phyloP scores from a whole-genome alignment of 2,113 vertebrate species.

The Vulpes ferrilata region DNA sequence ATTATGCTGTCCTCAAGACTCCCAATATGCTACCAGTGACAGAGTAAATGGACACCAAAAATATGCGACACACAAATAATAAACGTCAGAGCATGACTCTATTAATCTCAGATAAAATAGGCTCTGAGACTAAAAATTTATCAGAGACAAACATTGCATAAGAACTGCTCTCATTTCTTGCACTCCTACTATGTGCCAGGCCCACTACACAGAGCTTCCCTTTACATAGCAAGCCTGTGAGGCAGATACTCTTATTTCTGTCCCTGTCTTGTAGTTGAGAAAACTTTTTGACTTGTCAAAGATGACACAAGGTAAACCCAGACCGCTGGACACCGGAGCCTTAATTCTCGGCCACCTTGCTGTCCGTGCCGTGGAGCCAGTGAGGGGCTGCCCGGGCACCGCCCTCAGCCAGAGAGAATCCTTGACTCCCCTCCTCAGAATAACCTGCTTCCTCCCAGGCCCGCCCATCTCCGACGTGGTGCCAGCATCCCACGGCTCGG shows the following conservation, averaged over 20 bases:
- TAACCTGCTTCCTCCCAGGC: neutral
- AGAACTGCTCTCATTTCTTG: neutral
- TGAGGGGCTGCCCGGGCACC: neutral
- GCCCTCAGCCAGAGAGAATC: neutral
- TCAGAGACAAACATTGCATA: neutral
- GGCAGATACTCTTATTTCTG: neutral
- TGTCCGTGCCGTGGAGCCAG: rapidly evolving
- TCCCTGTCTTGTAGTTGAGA: neutral
- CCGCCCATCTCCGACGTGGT: neutral
- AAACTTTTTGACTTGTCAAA: neutral
- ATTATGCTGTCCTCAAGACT: neutral
- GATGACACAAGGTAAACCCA: neutral
- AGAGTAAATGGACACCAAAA: neutral
- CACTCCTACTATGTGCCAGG: too few relatives aligned
- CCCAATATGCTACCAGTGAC: too few relatives aligned
- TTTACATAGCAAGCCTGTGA: neutral
- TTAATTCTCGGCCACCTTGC: neutral
- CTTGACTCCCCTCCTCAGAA: neutral
- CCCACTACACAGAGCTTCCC: neutral
- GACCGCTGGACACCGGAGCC: neutral
- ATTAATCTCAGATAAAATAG: neutral
- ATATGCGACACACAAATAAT: neutral
- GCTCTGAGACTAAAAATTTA: neutral
- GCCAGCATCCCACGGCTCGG: neutral
- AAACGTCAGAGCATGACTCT: neutral